Base-by-base conservation (phyloP, 2,888 invertebrate genomes). In the Limnephilus rhombicus region DNA sequence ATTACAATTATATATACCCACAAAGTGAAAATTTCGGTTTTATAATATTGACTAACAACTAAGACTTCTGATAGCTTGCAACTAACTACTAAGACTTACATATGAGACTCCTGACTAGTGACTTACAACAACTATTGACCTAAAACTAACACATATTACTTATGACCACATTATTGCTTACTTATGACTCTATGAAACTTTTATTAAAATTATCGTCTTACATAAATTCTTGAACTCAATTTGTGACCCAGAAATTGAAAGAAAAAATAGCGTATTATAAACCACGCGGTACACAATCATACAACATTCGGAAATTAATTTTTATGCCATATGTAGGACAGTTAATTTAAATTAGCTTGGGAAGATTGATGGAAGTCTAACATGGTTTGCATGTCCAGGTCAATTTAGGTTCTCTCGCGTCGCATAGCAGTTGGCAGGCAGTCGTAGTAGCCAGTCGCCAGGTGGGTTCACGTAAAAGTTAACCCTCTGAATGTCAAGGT, bases 291-390 rank as follows among this genome's bases (percentile, higher is more conserved):
- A 68, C 68, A 7, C 2, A 18, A 24, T 15, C 18, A n/a, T 24
- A 68, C 1, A 24, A 68, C 24, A 68, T 68, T 68, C 24, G 68
- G 24, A 68, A 68, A 68, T 68, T 68, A 68, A n/a, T n/a, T 68
- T 68, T 68, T 68, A 68, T 68, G 68, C 68, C 68, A 2, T 68
- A 68, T 68, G 68, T 68, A 68, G 83, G 83, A 83, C 83, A 83
- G 83, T 83, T 37, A 83, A 83, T 83, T 37, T 83, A 41, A 83
- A 83, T 83, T 83, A 37, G 37, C 24, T 41, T 34, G 83, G 83
- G 18, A 37, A 83, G 83, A 83, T 83, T 83, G 83, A 83, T 83
- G 37, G 83, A 34, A 24, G 34, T n/a, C 83, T 83, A 41, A 83
- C 83, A 83, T 41, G 83, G 83, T 41, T 83, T 41, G 83, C 83